These are phyloP conservation scores for Psophia crepitans DNA, from an alignment of 2,113 vertebrate species.

Conservation along the genomic window DNA sequence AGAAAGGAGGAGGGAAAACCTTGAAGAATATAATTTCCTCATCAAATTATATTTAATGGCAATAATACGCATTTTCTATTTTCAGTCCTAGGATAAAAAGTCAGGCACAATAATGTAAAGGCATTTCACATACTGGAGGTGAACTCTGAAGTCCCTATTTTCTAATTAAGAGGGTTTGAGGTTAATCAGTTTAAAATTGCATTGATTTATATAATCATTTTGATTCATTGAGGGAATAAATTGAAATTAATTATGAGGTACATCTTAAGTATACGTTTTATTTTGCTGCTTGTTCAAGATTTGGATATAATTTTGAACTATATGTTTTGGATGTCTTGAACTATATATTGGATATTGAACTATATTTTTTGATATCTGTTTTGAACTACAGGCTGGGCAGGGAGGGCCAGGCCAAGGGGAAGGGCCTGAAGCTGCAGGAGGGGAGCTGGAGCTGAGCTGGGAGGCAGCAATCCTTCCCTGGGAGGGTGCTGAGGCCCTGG, in stretches of 20 bases:
- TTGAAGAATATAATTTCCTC: not conserved
- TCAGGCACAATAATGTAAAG: not conserved
- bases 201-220: conserved; percentile 43
- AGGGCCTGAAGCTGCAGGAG: too few species aligned
- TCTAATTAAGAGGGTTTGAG: conserved; percentile 38
- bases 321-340: too few species aligned
- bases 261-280: not conserved
- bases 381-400: too few species aligned
- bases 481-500: too few species aligned
- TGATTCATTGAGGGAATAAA: conserved; percentile 1
- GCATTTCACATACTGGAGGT: not conserved
- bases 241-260: not conserved
- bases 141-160: not conserved
- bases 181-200: conserved; percentile 51
- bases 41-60: not conserved
- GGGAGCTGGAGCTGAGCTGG: too few species aligned
- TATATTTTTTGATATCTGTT: too few species aligned
- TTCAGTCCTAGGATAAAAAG: conserved; percentile 1
- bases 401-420: too few species aligned
- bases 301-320: not conserved
- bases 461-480: too few species aligned
- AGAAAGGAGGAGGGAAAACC: not conserved
- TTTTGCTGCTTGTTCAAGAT: not conserved
- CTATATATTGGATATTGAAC: too few species aligned
- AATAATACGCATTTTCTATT: not conserved